Evolutionary conservation across 2,888 invertebrate species (phyloP).

Genomic region (Mamestra brassicae): DNA sequence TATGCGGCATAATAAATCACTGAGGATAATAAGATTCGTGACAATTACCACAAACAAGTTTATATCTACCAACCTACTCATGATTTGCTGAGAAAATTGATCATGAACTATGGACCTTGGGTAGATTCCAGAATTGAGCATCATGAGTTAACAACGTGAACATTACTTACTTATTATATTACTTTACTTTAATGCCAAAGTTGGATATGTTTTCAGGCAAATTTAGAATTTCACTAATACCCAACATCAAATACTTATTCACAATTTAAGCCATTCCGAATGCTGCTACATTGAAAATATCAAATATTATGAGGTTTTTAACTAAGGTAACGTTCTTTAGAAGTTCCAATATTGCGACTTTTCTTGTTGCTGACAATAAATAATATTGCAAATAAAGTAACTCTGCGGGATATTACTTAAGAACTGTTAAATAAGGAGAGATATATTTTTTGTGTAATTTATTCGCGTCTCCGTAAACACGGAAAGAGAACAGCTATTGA

Average conservation of each 20-base stretch:
- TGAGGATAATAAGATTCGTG: not conserved
- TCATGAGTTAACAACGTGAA: too few relatives aligned
- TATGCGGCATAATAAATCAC: slow-evolving; percentile 25
- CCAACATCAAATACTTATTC: too few relatives aligned
- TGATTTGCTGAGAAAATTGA: slow-evolving; percentile 1
- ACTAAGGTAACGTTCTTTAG: not conserved
- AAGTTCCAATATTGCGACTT: not conserved
- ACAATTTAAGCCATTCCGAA: too few relatives aligned
- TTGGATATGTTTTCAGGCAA: too few relatives aligned
- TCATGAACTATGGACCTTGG: not conserved
- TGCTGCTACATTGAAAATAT: too few relatives aligned
- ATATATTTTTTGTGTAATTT: slow-evolving; percentile 48
- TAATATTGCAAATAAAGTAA: slow-evolving; percentile 27
- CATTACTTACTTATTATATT: too few relatives aligned
- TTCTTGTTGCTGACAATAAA: slow-evolving; percentile 26
- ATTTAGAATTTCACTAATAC: too few relatives aligned
- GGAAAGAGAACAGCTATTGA: slow-evolving; percentile 54
- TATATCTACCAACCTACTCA: not conserved
- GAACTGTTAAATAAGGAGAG: slow-evolving; percentile 43
- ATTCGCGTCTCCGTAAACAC: slow-evolving; percentile 48
- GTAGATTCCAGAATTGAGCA: too few relatives aligned
- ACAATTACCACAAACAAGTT: slow-evolving; percentile 12
- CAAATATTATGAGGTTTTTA: too few relatives aligned
- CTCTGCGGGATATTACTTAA: slow-evolving; percentile 37
- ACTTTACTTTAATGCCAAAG: too few relatives aligned